These are phyloP conservation scores for Ageneiosus marmoratus DNA, from an alignment of 2,113 vertebrate species.

Conservation along the genomic window DNA sequence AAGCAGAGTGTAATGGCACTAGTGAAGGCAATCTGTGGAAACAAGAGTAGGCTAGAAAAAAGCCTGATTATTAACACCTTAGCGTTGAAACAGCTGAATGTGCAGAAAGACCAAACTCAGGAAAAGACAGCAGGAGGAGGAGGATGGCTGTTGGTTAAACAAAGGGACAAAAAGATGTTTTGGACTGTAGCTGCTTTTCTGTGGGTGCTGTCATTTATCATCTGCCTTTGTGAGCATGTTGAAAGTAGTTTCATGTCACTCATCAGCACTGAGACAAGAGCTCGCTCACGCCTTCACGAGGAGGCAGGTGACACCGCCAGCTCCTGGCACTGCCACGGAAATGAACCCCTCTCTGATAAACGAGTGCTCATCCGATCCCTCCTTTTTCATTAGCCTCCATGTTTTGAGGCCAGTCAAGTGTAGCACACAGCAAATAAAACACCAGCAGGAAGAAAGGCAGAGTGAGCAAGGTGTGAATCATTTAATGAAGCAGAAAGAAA, in stretches of 20 bases:
- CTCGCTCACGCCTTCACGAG: constrained; percentile 39
- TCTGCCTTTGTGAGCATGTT: constrained; percentile 12
- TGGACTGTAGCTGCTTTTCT: background rate
- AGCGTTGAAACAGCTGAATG: constrained; percentile 45
- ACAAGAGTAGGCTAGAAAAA: constrained; percentile 37
- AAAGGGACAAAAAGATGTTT: constrained; percentile 26
- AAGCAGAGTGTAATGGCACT: constrained; percentile 43
- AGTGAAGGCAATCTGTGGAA: constrained; percentile 34
- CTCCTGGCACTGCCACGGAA: constrained; percentile 31
- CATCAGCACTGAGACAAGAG: constrained; percentile 1
- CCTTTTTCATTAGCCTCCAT: constrained; percentile 47
- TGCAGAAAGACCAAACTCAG: constrained; percentile 9
- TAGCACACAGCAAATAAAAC: constrained; percentile 33
- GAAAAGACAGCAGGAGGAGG: background rate
- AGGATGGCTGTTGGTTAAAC: background rate
- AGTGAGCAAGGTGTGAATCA: constrained; percentile 10
- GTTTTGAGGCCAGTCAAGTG: constrained; percentile 47
- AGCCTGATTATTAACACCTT: constrained; percentile 40
- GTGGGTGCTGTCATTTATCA: constrained; percentile 5
- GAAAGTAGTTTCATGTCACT: constrained; percentile 36
- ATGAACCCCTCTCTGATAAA: constrained; percentile 28
- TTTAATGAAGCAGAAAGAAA: constrained; percentile 53
- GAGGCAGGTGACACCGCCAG: constrained; percentile 40
- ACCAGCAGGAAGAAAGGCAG: constrained; percentile 9
- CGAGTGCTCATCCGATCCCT: constrained; percentile 19